Base-by-base conservation (phyloP, 2,888 invertebrate genomes). In the Lomographa bimaculata region DNA sequence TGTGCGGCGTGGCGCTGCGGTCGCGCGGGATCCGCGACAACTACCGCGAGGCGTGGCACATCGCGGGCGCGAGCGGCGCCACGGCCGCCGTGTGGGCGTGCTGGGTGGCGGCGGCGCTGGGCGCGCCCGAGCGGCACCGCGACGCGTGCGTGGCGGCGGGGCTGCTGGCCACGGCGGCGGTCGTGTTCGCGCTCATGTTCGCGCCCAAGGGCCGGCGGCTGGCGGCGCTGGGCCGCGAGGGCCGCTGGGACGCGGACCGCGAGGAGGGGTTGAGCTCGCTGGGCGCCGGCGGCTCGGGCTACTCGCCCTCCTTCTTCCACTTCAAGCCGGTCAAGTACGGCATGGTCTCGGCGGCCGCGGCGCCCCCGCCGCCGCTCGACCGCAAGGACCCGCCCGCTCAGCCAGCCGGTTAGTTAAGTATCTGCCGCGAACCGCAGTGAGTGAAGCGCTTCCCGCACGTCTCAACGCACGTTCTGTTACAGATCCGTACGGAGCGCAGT, bases 151-250 rank as follows among this genome's bases (percentile, higher is more conserved):
- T 97, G 35, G 97, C 97, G 9, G 96, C 96, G 62, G 98, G 98
- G 0, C 90, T 98, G 54, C 92, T 97, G 26, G 92, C 95, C 36
- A 96, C 96, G 7, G 94, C 97, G 50, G 92, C 94, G 5, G 93
- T 96, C 25, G 94, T 97, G 33, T 96, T 98, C 81, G 92, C 97
- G 59, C 93, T 97, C 39, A 97, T 98, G 97, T 98, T 98, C 80
- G 94, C 97, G 85, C 95, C 97, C 16, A 97, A 96, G 86, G 97
- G 97, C 14, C 91, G 97, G 20, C 96, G 98, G 65, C 85, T 98
- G 63, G 97, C 97, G 0, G 97, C 97, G 27, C 93, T 97, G 90
- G 97, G 97, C 26, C 95, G 96, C 63, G 97, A 97, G 68, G 96
- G 95, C 6, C 92, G 95, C 50, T 94, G 94, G 79, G 92, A 94